Evolutionary conservation across 1,140 invertebrate species (phyloP).

Genomic region (Pomacea maculata): DNA sequence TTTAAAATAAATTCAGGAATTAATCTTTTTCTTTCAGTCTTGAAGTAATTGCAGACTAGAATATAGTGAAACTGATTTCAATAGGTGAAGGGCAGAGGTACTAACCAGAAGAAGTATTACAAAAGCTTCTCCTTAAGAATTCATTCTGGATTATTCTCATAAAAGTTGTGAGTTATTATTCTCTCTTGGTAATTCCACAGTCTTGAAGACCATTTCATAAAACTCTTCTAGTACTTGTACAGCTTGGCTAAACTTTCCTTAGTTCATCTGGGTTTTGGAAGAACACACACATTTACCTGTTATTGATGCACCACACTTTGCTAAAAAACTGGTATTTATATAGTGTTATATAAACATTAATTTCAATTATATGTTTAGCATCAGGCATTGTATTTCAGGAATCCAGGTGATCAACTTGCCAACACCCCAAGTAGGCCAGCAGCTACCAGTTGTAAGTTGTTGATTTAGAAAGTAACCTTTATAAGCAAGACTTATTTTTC

Average conservation of each 20-base stretch:
- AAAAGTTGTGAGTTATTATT: too few relatives aligned
- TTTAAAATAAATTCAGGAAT: too few relatives aligned
- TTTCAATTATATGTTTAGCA: neutral
- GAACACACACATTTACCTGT: neutral
- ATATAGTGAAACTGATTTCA: too few relatives aligned
- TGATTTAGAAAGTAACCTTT: neutral
- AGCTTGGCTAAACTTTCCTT: neutral
- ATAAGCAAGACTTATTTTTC: neutral
- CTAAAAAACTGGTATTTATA: neutral
- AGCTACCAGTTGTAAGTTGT: conserved; percentile 52
- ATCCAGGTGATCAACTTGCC: conserved; percentile 62
- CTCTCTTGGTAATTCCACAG: too few relatives aligned
- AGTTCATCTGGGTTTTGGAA: neutral
- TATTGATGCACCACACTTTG: neutral
- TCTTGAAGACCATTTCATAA: too few relatives aligned
- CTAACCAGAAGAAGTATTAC: too few relatives aligned
- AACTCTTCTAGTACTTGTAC: too few relatives aligned
- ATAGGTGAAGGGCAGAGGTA: too few relatives aligned
- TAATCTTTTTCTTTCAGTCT: too few relatives aligned
- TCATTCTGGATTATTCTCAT: too few relatives aligned
- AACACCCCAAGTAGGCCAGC: conserved; percentile 49
- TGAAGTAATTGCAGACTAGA: too few relatives aligned
- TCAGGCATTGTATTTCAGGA: conserved; percentile 39
- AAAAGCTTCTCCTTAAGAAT: too few relatives aligned
- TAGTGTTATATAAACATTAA: neutral